Evolutionary conservation across 1,140 invertebrate species (phyloP), one percentile per base, ranked within the genome.

Genomic region (Aculops lycopersici): DNA sequence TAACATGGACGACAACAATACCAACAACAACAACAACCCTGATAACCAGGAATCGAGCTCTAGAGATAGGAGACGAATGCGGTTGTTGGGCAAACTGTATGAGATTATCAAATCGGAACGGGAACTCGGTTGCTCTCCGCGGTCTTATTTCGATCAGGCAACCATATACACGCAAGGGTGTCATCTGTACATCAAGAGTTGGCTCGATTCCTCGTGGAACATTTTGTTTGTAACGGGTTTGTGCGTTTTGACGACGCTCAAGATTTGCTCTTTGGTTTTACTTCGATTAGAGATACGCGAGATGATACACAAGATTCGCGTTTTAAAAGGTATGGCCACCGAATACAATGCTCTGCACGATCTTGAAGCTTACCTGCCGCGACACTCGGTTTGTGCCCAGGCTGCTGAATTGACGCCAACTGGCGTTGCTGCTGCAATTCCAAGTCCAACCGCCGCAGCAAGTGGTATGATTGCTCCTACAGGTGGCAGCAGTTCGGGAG

Each of bases 221-320:
- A 58, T 74, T 19, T 63, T 81, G 5, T 76, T 77, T 49, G 73
- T 83, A 16, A 55, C 80, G 36, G 75, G 76, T 5, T 80, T 78
- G 55, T 83, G 78, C 56, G 76, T 83, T 24, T 72, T 81, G 43
- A 72, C 76, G 41, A 81, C 81, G 57, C 64, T 79, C 37, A 83
- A 83, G 58, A 60, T 80, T 47, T 80, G 75, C 59, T 83, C 81
- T 61, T 65, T 80, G 20, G 75, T 74, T 19, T 80, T 83, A 49
- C 61, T 83, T 21, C 56, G 63, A 43, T 76, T 75, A 56, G 73
- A 78, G 58, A 76, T 78, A 48, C 63, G 70, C 39, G 76, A 79
- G 52, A 79, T 79, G 76, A 78, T 83, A 48, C 74, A 80, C 51
- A 83, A 81, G 57, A 81, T 83, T 46, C 60, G 62, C 18, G 48